Percentiles rank a stretch among this genome's conserved stretches.
These are phyloP conservation scores for Drosophila pseudotalamancana DNA, from an alignment of 2,888 invertebrate species.

Conservation along the genomic window DNA sequence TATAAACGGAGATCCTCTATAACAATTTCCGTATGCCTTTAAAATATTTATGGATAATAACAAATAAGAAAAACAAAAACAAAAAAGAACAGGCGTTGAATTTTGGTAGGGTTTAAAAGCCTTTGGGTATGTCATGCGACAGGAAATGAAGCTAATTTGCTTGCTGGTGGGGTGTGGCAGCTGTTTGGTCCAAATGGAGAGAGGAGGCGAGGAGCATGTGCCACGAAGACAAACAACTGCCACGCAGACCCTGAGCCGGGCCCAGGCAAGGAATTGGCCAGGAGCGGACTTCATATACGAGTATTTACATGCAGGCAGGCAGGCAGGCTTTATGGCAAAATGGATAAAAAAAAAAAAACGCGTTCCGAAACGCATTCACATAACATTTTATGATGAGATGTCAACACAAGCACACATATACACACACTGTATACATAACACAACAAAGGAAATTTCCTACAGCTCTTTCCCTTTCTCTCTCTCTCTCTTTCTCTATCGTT, in stretches of 20 bases:
- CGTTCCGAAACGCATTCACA: slow-evolving; percentile 46
- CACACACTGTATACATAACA: slow-evolving; percentile 35
- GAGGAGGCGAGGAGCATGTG: background rate
- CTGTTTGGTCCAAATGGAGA: slow-evolving; percentile 35
- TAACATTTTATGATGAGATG: slow-evolving; percentile 61
- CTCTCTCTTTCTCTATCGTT: background rate
- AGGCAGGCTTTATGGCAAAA: slow-evolving; percentile 35
- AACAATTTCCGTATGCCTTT: slow-evolving; percentile 25
- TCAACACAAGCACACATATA: slow-evolving; percentile 31
- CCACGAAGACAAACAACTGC: slow-evolving; percentile 13
- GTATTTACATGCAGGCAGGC: slow-evolving; percentile 17
- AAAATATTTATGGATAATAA: slow-evolving; percentile 37
- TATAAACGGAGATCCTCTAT: slow-evolving; percentile 4
- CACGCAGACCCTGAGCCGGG: slow-evolving; percentile 15
- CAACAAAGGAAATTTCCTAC: slow-evolving; percentile 47
- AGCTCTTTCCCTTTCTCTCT: background rate
- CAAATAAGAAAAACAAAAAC: slow-evolving; percentile 17
- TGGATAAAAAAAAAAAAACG: slow-evolving; percentile 41
- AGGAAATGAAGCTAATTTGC: slow-evolving; percentile 79
- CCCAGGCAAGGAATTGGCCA: slow-evolving; percentile 33
- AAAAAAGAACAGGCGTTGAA: slow-evolving; percentile 23
- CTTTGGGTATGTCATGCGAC: slow-evolving; percentile 66
- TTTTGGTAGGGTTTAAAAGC: slow-evolving; percentile 68
- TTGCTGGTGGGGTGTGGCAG: slow-evolving; percentile 70
- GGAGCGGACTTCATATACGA: slow-evolving; percentile 14